Evolutionary conservation across 2,113 vertebrate species (phyloP), one percentile per base, ranked within the genome.

Genomic region (Gobiocypris rarus): DNA sequence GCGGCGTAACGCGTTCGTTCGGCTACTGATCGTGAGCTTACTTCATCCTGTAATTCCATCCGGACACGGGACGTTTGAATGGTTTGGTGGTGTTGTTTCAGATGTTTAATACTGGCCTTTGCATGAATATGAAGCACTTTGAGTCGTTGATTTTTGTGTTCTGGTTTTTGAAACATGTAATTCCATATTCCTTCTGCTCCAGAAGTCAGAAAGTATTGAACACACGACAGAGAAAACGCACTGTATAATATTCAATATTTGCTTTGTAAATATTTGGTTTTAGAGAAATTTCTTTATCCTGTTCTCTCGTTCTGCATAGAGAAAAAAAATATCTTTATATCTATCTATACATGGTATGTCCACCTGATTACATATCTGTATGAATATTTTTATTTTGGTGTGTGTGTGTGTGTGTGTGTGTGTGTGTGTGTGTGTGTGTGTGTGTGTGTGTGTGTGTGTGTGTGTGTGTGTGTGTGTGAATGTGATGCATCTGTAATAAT

Each of bases 231-330:
- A 67, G 43, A 81, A 77, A 63, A 52, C 78, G n/a, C 79, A 56
- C 80, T 82, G 80, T 82, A 71, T 58, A 77, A 61, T 79, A 50
- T 80, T 80, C 78, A 45, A 26, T 70, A 26, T 69, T 70, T 70
- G 80, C 80, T 70, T 56, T 82, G 80, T 82, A 82, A 54, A 82
- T 82, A 82, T 41, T 82, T 15, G 80, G 80, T 70, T 82, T 82
- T 82, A 24, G 80, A 82, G 80, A 82, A 56, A 82, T 52, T n/a
- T 34, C 26, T 81, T 81, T 81, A 81, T 81, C 17, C 43, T 69
- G 45, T 69, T 65, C 43, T 48, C 54, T 19, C 43, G 1, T 58
- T 67, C 78, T 48, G 43, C 59, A 50, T 65, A 80, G 78, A 67
- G 26, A 48, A 50, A 67, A 50, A 43, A 38, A 19, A 78, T 14